A percentile compares a stretch with the other conserved stretches of the same genome.
phyloP scores from a whole-genome alignment of 2,888 invertebrate genomes.

The Tetragonula carbonaria region DNA sequence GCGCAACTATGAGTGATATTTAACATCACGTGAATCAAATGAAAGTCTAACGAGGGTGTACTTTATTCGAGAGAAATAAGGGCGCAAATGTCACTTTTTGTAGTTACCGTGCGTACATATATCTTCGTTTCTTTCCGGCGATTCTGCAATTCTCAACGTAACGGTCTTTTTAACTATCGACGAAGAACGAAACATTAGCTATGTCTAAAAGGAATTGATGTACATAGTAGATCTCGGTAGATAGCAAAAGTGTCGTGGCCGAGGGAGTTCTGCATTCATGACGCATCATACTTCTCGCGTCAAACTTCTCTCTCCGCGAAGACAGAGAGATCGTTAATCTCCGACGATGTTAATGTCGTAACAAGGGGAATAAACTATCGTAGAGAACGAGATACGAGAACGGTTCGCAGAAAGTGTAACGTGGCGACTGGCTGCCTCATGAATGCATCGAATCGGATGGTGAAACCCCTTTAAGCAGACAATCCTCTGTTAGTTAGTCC shows the following conservation, averaged over 20 bases:
- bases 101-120: not conserved
- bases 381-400: slow-evolving; percentile 4
- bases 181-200: slow-evolving; percentile 63
- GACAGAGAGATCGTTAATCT: not conserved
- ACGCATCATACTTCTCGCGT: slow-evolving; percentile 19
- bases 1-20: too few relatives aligned
- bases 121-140: slow-evolving; percentile 54
- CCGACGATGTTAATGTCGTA: not conserved
- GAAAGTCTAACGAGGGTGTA: too few relatives aligned
- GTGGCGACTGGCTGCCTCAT: slow-evolving; percentile 43
- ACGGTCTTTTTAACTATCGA: slow-evolving; percentile 61
- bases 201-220: slow-evolving; percentile 81
- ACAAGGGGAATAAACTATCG: not conserved
- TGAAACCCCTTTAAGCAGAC: slow-evolving; percentile 76
- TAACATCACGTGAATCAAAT: too few relatives aligned
- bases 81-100: too few relatives aligned
- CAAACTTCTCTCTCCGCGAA: too few relatives aligned
- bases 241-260: slow-evolving; percentile 71
- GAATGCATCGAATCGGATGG: slow-evolving; percentile 69
- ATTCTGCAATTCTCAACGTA: slow-evolving; percentile 60
- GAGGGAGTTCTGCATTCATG: slow-evolving; percentile 68
- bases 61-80: too few relatives aligned
- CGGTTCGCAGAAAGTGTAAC: not conserved
- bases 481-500: slow-evolving; percentile 78
- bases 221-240: slow-evolving; percentile 75